Percentiles rank a stretch among this genome's conserved stretches.
Evolutionary conservation across 2,113 vertebrate species (phyloP).

Genomic region (Phalacrocorax brasilianus): DNA sequence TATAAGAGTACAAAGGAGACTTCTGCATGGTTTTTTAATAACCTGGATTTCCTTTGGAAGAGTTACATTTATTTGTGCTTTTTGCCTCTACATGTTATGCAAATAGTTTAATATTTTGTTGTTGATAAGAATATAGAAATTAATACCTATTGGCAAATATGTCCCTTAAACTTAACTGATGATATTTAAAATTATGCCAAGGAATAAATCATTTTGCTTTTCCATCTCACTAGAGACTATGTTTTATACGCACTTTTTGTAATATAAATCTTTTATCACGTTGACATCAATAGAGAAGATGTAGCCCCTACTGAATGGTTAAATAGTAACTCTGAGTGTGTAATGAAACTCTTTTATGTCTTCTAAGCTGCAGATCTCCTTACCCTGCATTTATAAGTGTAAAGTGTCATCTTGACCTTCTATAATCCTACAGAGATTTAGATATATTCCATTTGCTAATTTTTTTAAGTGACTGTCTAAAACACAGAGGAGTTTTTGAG

Average conservation of each 20-base stretch:
- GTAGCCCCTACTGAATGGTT: conserved; percentile 8
- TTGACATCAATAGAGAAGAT: conserved; percentile 36
- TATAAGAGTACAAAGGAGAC: too few species aligned
- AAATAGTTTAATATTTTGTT: background rate
- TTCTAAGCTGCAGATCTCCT: background rate
- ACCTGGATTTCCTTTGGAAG: background rate
- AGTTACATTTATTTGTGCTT: background rate
- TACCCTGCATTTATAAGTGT: conserved; percentile 5
- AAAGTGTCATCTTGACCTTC: conserved; percentile 1
- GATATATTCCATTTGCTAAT: background rate
- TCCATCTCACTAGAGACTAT: background rate
- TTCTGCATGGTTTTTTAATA: too few species aligned
- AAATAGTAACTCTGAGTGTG: background rate
- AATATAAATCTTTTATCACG: conserved; percentile 60
- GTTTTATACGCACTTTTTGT: conserved; percentile 51
- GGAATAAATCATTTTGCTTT: conserved; percentile 33
- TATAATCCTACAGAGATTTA: background rate
- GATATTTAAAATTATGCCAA: conserved; percentile 42
- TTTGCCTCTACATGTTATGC: background rate
- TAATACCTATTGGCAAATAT: background rate
- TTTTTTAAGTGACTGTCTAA: background rate
- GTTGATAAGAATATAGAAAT: background rate
- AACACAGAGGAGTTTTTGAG: background rate
- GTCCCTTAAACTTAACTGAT: conserved; percentile 15
- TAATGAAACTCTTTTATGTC: conserved; percentile 27